phyloP scores from a whole-genome alignment of 2,797 vertebrate genomes.

The Channa striata region DNA sequence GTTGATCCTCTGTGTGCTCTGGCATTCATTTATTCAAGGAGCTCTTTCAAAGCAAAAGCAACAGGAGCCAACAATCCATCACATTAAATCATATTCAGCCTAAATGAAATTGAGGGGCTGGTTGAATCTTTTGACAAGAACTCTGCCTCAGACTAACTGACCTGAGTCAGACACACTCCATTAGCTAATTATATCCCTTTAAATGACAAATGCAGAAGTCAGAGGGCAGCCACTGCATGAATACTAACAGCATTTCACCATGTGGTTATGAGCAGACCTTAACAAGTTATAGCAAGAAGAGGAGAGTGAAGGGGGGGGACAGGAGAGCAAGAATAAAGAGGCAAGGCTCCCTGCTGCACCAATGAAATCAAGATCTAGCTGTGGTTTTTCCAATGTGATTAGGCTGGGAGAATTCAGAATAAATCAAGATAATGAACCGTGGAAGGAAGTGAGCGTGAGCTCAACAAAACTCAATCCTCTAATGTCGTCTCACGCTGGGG shows the following conservation, averaged over 20 bases:
- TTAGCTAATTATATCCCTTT: conserved; percentile 80
- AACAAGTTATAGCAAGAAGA: conserved; percentile 8
- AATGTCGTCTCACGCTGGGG: conserved; percentile 20
- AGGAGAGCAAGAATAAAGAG: not conserved
- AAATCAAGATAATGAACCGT: conserved; percentile 43
- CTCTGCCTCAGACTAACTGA: conserved; percentile 56
- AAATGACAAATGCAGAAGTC: conserved; percentile 72
- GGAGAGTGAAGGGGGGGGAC: not conserved
- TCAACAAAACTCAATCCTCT: conserved; percentile 25
- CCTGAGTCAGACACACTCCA: conserved; percentile 68
- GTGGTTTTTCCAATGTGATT: conserved; percentile 41
- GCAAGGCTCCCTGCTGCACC: conserved; percentile 2
- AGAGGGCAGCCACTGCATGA: conserved; percentile 53
- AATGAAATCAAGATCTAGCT: conserved; percentile 19
- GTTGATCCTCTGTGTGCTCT: conserved; percentile 9
- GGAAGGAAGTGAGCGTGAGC: conserved; percentile 15
- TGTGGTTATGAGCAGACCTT: conserved; percentile 28
- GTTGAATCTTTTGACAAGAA: conserved; percentile 55
- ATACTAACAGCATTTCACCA: conserved; percentile 66
- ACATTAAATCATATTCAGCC: conserved; percentile 59
- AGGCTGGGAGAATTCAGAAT: conserved; percentile 16
- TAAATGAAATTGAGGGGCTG: conserved; percentile 60
- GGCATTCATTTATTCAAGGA: conserved; percentile 46
- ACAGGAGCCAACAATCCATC: conserved; percentile 42
- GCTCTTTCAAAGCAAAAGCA: conserved; percentile 50